phyloP scores from a whole-genome alignment of 2,888 invertebrate species.

The Pammene aurita region DNA sequence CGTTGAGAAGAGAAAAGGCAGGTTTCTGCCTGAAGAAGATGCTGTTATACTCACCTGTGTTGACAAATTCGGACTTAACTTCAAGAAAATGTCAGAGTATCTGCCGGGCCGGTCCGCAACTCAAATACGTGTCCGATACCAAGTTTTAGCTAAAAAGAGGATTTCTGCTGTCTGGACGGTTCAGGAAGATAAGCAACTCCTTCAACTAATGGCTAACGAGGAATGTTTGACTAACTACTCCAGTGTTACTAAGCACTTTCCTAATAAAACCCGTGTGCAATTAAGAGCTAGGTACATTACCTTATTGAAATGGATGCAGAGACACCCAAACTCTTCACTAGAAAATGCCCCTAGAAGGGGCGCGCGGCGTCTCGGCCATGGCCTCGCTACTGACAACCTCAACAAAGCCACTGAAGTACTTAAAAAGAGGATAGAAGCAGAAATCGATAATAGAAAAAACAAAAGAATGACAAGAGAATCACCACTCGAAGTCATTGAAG shows the following conservation, averaged over 20 bases:
- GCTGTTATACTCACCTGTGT: slow-evolving; percentile 84
- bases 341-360: slow-evolving; percentile 54
- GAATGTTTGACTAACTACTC: slow-evolving; percentile 63
- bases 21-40: slow-evolving; percentile 87
- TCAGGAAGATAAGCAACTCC: slow-evolving; percentile 84
- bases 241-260: slow-evolving; percentile 72
- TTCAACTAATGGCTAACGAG: slow-evolving; percentile 81
- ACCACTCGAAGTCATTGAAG: slow-evolving; percentile 60
- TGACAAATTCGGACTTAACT: slow-evolving; percentile 85
- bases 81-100: slow-evolving; percentile 81
- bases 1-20: slow-evolving; percentile 79
- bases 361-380: slow-evolving; percentile 44
- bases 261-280: slow-evolving; percentile 75
- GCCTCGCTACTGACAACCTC: slow-evolving; percentile 49
- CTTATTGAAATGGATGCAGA: slow-evolving; percentile 66
- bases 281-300: slow-evolving; percentile 80
- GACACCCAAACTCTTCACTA: slow-evolving; percentile 58
- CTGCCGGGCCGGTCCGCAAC: slow-evolving; percentile 84
- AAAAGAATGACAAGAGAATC: slow-evolving; percentile 54
- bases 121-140: slow-evolving; percentile 85
- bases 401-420: slow-evolving; percentile 52
- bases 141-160: slow-evolving; percentile 72
- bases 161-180: slow-evolving; percentile 83
- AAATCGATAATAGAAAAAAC: slow-evolving; percentile 37
- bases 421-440: slow-evolving; percentile 50